These are phyloP conservation scores for Euura lappo DNA, from an alignment of 1,140 invertebrate genomes.

Conservation along the genomic window DNA sequence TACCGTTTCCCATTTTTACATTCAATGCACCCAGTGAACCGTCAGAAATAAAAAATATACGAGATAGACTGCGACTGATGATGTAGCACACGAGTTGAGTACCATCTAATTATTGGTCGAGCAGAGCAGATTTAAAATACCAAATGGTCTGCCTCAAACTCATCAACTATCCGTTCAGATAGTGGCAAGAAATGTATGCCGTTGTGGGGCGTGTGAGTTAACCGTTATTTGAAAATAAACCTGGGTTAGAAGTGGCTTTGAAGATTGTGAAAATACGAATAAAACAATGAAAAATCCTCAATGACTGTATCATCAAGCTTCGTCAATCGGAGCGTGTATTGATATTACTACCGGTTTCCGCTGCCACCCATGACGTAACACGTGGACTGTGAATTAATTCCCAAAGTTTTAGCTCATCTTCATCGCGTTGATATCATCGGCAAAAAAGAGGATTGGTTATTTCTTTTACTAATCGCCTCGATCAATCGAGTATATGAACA, in stretches of 20 bases:
- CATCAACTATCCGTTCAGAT: not conserved
- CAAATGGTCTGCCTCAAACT: not conserved
- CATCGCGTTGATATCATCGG: too few species aligned
- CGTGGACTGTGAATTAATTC: too few species aligned
- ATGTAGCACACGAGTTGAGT: too few species aligned
- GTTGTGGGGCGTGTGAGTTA: not conserved
- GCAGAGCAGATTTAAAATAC: not conserved
- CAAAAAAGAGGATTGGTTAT: too few species aligned
- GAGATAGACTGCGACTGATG: too few species aligned
- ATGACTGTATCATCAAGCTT: not conserved
- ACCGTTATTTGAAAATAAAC: conserved; percentile 3
- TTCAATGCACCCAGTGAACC: too few species aligned
- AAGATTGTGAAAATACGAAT: too few species aligned
- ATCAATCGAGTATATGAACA: too few species aligned
- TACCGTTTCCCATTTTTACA: too few species aligned
- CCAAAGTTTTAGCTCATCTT: too few species aligned
- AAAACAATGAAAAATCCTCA: not conserved
- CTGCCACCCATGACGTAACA: not conserved
- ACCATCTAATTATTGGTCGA: not conserved
- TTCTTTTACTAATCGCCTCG: too few species aligned
- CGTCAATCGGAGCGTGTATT: not conserved
- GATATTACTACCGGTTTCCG: not conserved
- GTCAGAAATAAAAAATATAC: too few species aligned
- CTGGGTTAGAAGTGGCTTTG: not conserved
- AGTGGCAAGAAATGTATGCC: not conserved